Evolutionary conservation across 2,888 invertebrate genomes (phyloP).

Genomic region (Mythimna lalbum): DNA sequence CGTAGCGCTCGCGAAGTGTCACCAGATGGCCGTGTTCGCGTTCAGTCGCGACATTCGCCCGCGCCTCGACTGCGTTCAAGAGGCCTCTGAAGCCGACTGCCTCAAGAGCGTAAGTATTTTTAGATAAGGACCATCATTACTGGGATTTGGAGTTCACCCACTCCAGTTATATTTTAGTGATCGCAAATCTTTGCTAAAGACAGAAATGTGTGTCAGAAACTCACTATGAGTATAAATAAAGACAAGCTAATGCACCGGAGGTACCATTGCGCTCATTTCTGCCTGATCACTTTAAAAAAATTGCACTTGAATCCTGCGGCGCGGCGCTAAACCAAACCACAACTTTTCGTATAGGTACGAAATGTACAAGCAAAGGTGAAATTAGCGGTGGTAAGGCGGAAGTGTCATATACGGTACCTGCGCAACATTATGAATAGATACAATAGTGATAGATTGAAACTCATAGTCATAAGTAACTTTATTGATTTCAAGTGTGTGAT

Average conservation of each 20-base stretch:
- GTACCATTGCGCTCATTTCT: no score
- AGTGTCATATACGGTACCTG: no score
- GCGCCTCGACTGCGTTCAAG: conserved; percentile 93
- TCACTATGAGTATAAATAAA: not conserved
- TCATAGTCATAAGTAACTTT: not conserved
- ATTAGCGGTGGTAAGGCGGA: no score
- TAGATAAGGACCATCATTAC: conserved; percentile 25
- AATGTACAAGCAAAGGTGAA: no score
- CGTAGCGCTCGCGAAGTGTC: conserved; percentile 94
- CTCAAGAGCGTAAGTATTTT: conserved; percentile 88
- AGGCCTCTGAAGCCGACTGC: conserved; percentile 92
- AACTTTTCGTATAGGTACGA: no score
- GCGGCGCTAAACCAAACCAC: no score
- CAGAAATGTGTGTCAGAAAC: not conserved
- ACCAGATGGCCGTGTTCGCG: conserved; percentile 92
- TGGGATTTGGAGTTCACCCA: not conserved
- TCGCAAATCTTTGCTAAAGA: not conserved
- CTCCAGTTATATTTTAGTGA: not conserved
- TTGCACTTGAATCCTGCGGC: no score
- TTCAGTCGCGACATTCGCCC: conserved; percentile 95
- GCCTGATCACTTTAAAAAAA: no score
- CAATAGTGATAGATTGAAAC: not conserved
- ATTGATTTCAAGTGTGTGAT: not conserved
- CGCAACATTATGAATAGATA: no score
- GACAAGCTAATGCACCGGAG: not conserved